phyloP scores from a whole-genome alignment of 2,888 invertebrate genomes.

The Diarsia rubi region DNA sequence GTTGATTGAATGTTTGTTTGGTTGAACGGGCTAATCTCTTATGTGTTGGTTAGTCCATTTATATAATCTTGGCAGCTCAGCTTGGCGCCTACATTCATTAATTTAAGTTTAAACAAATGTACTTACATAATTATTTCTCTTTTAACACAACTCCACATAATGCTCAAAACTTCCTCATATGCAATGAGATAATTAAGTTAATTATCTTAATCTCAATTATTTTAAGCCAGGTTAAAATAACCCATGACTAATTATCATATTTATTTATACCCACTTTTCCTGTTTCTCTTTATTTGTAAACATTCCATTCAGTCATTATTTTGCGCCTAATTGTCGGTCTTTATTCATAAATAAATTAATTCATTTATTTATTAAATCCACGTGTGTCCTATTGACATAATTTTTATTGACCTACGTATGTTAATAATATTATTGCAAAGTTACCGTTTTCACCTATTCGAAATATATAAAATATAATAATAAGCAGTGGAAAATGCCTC shows the following conservation, averaged over 20 bases:
- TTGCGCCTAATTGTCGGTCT: neutral
- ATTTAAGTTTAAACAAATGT: too few relatives aligned
- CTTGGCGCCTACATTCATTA: too few relatives aligned
- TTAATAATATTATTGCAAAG: neutral
- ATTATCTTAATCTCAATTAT: neutral
- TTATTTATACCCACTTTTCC: neutral
- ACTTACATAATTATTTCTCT: neutral
- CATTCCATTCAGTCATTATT: conserved; percentile 8
- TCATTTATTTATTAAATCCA: conserved; percentile 12
- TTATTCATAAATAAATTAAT: neutral
- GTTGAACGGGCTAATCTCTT: too few relatives aligned
- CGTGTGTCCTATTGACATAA: neutral
- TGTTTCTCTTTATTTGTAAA: conserved; percentile 1
- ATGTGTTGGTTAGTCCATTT: too few relatives aligned
- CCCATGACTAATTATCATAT: neutral
- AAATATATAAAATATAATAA: too few relatives aligned
- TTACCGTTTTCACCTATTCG: neutral
- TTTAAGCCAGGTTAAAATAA: neutral
- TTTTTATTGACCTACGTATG: neutral
- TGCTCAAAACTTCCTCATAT: neutral
- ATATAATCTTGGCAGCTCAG: too few relatives aligned
- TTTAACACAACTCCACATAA: neutral
- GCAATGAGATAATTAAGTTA: neutral
- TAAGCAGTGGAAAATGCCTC: too few relatives aligned
- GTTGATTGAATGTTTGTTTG: too few relatives aligned